Base-by-base conservation (phyloP, 2,113 vertebrate species). In the Ondatra zibethicus region DNA sequence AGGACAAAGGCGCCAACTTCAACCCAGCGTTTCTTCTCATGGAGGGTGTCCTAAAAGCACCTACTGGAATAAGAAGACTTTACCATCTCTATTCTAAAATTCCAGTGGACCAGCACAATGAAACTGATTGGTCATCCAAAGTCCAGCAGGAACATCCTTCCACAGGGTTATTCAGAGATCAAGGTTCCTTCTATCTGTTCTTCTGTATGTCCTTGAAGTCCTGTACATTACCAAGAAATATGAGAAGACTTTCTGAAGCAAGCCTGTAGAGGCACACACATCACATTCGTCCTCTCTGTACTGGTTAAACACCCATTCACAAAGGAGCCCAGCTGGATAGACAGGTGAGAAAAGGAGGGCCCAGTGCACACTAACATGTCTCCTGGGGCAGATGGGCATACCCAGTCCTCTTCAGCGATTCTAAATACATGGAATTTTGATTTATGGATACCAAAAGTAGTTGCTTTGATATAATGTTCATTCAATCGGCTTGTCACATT, bases 401-500 rank as follows among this genome's bases (percentile, higher is more conserved):
- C 25, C 33, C n/a, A 47, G 10, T n/a, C 75, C 93, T 88, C 50
- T 52, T 63, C 77, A 90, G 70, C 47, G 45, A 96, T 7, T 25
- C 63, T 29, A 92, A 80, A 47, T 29, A 9, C 17, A 61, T 2
- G 52, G 72, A 25, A 82, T 50, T 87, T 88, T 96, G 70, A 75
- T 63, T 84, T 88, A 81, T 21, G 23, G 29, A 61, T 25, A 88
- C 19, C 29, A 33, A 95, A 96, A 93, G 93, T 12, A 78, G 19
- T 77, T 92, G 1, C 89, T 92, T 93, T 93, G 36, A 50, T 12
- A 63, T 7, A 87, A 66, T 66, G 11, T 39, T 33, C 77, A 94
- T 39, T 55, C 82, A 92, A 91, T 92, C 7, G 77, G 27, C 92
- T 94, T 85, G 29, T 93, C 78, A 81, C 73, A 12, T 86, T 93